Evolutionary conservation across 2,113 vertebrate genomes (phyloP).

Genomic region (Ceuthmochares aereus): DNA sequence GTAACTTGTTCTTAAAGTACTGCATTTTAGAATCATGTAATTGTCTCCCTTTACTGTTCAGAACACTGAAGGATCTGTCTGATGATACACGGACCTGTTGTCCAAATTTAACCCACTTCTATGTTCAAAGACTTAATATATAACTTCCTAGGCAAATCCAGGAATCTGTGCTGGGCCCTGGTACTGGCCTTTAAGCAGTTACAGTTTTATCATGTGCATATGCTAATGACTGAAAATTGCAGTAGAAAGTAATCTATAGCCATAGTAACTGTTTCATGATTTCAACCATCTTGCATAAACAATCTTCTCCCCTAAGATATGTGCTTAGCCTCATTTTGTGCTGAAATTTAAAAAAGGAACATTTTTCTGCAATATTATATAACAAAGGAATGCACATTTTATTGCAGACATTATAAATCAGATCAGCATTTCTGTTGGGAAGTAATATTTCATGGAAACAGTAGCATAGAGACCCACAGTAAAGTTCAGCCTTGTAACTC

Average conservation of each 20-base stretch:
- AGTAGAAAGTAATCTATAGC: neutral
- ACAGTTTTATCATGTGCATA: neutral
- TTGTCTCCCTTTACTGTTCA: neutral
- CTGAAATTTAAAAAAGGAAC: neutral
- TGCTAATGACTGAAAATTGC: neutral
- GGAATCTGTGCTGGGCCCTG: neutral
- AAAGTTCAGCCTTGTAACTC: conserved; percentile 33
- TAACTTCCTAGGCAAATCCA: neutral
- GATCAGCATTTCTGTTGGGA: neutral
- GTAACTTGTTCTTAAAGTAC: neutral
- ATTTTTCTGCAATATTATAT: neutral
- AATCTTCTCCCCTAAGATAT: neutral
- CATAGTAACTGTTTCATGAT: neutral
- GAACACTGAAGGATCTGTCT: neutral
- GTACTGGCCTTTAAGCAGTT: neutral
- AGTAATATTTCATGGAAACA: conserved; percentile 18
- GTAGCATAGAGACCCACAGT: neutral
- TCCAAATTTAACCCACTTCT: neutral
- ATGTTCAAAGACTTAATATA: neutral
- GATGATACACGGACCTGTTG: neutral
- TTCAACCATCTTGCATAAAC: neutral
- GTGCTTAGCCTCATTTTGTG: neutral
- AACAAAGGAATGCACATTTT: neutral
- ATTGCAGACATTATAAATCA: conserved; percentile 23
- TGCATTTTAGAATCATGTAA: neutral